Percentiles rank a stretch among this genome's conserved stretches.
Conservation (phyloP, 2,113 vertebrate genomes). For the Ptilorrhoa leucosticta region DNA sequence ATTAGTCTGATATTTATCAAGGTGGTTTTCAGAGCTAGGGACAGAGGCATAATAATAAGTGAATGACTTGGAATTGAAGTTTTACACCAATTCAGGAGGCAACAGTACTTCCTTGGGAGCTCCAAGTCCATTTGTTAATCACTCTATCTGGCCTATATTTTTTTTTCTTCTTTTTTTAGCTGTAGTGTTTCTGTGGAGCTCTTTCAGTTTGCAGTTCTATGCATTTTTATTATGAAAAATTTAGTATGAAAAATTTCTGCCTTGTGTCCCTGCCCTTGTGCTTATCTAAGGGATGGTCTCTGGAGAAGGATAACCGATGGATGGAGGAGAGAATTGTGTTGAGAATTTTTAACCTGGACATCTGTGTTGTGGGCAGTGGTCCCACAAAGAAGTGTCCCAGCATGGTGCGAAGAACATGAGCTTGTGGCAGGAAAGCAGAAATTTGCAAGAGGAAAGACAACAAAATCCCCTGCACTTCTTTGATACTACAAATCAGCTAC, state of each 20-base stretch:
- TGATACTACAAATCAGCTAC: background rate
- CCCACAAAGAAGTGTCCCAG: background rate
- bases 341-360: background rate
- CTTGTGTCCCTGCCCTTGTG: background rate
- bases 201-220: background rate
- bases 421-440: background rate
- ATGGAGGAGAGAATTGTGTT: background rate
- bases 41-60: background rate
- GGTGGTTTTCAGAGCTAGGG: background rate
- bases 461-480: background rate
- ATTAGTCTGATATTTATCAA: background rate
- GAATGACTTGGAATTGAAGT: background rate
- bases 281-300: background rate
- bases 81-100: background rate
- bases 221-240: background rate
- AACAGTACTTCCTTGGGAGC: fast-evolving
- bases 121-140: background rate
- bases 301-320: background rate
- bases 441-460: background rate
- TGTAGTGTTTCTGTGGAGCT: background rate
- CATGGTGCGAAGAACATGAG: background rate
- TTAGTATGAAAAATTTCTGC: background rate
- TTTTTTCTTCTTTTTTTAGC: background rate
- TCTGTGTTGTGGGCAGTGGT: background rate
- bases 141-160: background rate